Evolutionary conservation across 2,113 vertebrate species (phyloP), one percentile per base, ranked within the genome.

Genomic region (Cottus gobio): DNA sequence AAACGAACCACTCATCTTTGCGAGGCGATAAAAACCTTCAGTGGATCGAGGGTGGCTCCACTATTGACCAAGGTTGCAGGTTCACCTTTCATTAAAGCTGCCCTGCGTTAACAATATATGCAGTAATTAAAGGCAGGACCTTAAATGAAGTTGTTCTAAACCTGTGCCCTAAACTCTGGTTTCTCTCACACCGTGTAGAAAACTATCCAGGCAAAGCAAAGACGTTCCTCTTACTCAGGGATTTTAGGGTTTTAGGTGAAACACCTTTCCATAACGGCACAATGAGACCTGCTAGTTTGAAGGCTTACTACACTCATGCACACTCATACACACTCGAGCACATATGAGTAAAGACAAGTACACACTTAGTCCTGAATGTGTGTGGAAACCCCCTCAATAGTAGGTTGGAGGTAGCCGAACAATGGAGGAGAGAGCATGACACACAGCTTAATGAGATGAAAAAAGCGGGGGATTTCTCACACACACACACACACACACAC

Each of bases 381-480:
- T 57, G 68, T 26, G 26, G 42, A 64, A 12, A 6, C 44, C 44
- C 46, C 37, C 31, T 3, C 60, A 56, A 15, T 66, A 31, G 73
- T 76, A 48, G 64, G 82, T 61, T 60, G 48, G 58, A 74, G 75
- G 68, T 66, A 30, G 48, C 79, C 74, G 85, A 86, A 91, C 86
- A 91, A 88, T 85, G 74, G 79, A 66, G 60, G 1, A 39, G 70
- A 82, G 36, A 75, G 77, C 81, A 64, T 68, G 82, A 89, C 87
- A 86, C 84, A 87, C 46, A 20, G 85, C 80, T 84, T 90, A 92
- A 89, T 88, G 82, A 88, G 90, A 82, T 73, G 72, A 78, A 77
- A 46, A 76, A 86, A 79, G 72, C 81, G 2, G 48, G 74, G 82
- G 70, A 77, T 79, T 79, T 77, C 56, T 22, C 69, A 7, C 69